These are phyloP conservation scores for Perca flavescens DNA, from an alignment of 2,113 vertebrate genomes.

Conservation along the genomic window DNA sequence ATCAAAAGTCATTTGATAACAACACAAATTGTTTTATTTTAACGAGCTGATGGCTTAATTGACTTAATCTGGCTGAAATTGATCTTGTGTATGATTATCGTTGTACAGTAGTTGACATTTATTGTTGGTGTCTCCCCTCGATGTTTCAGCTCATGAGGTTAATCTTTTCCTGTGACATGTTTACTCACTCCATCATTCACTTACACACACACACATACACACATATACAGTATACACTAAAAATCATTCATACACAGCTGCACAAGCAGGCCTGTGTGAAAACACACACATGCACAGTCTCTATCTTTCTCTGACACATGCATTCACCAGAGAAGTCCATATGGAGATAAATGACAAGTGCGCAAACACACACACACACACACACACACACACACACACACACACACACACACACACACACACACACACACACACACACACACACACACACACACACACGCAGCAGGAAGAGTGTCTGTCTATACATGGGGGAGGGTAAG, in stretches of 20 bases:
- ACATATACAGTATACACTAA: conserved; percentile 11
- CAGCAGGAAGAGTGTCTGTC: conserved; percentile 45
- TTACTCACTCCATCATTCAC: conserved; percentile 40
- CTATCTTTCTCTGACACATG: conserved; percentile 47
- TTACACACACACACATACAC: conserved; percentile 4
- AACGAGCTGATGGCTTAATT: conserved; percentile 35
- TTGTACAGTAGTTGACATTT: conserved; percentile 36
- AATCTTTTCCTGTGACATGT: conserved; percentile 45
- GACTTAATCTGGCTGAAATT: conserved; percentile 7
- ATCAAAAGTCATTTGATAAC: background rate
- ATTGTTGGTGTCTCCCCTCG: conserved; percentile 17
- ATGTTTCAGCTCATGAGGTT: conserved; percentile 43
- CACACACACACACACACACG: conserved; percentile 39
- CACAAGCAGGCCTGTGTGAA: conserved; percentile 18
- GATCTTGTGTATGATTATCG: conserved; percentile 22
- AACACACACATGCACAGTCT: conserved; percentile 20
- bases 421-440: background rate
- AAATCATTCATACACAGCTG: conserved; percentile 32
- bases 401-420: conserved; percentile 39
- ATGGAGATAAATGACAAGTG: conserved; percentile 61
- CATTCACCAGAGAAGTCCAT: conserved; percentile 45
- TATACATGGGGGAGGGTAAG: conserved; percentile 70
- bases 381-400: background rate
- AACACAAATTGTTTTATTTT: conserved; percentile 37
- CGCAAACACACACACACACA: conserved; percentile 10